A percentile compares a stretch with the other conserved stretches of the same genome.
Evolutionary conservation across 23 tunicate genomes (phyloP).

Genomic region (Trididemnum clinides): DNA sequence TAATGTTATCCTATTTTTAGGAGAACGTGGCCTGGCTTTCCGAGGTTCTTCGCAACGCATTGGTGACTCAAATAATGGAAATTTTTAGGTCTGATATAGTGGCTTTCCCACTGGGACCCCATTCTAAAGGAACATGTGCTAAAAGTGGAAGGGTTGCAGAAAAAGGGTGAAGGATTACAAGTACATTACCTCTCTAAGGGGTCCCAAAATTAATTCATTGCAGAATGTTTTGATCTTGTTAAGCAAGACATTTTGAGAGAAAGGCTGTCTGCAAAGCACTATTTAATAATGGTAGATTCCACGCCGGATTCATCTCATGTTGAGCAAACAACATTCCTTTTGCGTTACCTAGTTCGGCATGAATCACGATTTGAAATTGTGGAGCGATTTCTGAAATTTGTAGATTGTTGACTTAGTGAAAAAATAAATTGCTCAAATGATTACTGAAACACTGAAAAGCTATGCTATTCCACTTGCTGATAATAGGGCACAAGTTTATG

Average conservation of each 20-base stretch:
- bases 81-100: neutral
- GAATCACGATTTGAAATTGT: neutral
- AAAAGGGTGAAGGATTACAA: neutral
- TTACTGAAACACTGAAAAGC: too few species aligned
- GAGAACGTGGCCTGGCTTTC: too few species aligned
- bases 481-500: too few species aligned
- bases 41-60: too few species aligned
- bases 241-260: neutral
- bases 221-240: too few species aligned
- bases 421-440: neutral
- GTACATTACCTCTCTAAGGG: too few species aligned
- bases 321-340: neutral
- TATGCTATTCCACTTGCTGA: too few species aligned
- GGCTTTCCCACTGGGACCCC: too few species aligned
- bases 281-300: neutral
- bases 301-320: too few species aligned
- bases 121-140: neutral
- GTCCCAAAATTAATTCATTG: neutral
- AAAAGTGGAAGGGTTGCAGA: neutral
- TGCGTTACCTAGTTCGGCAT: neutral
- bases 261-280: neutral
- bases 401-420: neutral
- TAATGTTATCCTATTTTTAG: too few species aligned
- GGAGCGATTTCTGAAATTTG: neutral
- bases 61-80: neutral